phyloP scores from a whole-genome alignment of 2,888 invertebrate species.

The Adelphocoris suturalis region DNA sequence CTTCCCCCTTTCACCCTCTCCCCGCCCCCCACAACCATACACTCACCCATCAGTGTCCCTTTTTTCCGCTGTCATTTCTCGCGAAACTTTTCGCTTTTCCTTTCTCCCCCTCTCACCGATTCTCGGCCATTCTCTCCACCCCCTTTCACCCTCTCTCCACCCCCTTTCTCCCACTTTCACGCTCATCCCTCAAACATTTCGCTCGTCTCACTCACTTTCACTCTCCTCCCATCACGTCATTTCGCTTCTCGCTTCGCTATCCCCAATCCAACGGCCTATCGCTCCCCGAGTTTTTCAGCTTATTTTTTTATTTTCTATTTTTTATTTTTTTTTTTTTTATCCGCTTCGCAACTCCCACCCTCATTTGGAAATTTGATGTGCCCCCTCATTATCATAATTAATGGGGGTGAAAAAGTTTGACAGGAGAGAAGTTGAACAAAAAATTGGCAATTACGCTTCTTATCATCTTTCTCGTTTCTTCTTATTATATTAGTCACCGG shows the following conservation, averaged over 20 bases:
- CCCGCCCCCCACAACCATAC: too few species aligned
- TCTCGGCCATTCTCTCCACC: background rate
- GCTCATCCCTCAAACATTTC: too few species aligned
- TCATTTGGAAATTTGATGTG: slow-evolving; percentile 10
- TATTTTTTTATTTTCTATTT: too few species aligned
- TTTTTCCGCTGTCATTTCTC: slow-evolving; percentile 16
- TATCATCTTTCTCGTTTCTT: too few species aligned
- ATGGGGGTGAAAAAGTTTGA: background rate
- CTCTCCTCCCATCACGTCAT: too few species aligned
- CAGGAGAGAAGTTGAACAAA: too few species aligned
- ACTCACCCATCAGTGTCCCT: background rate
- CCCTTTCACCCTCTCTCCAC: background rate
- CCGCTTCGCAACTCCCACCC: background rate
- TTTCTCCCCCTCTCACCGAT: background rate
- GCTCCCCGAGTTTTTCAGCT: background rate
- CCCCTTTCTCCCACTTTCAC: background rate
- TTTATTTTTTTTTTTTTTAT: too few species aligned
- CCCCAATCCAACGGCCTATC: background rate
- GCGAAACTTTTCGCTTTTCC: background rate
- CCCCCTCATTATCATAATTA: slow-evolving; percentile 45
- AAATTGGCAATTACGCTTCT: too few species aligned
- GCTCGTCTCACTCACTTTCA: background rate
- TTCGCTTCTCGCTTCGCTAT: background rate
- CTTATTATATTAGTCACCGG: too few species aligned
- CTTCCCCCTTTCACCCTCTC: too few species aligned